phyloP scores from a whole-genome alignment of 2,888 invertebrate genomes.

The Rhagophthalmus giganteus region DNA sequence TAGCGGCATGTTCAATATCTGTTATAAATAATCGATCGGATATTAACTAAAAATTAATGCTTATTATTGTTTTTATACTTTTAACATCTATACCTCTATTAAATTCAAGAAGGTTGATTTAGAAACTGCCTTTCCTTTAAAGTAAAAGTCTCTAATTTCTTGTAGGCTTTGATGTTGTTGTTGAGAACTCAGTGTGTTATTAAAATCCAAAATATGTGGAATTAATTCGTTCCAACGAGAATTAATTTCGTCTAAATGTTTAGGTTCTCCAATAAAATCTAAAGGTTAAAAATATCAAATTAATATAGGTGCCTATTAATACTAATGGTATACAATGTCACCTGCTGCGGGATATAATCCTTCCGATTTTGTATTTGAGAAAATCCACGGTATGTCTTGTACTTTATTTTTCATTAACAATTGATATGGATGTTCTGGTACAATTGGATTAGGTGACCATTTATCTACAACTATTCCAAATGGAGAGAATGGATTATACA shows the following conservation, averaged over 20 bases:
- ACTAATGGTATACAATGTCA: too few species aligned
- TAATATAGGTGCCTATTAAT: too few species aligned
- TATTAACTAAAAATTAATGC: conserved; percentile 60
- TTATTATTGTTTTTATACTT: too few species aligned
- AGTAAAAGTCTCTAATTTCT: conserved; percentile 48
- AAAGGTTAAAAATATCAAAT: too few species aligned
- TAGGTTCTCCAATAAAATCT: conserved; percentile 47
- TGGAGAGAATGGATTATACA: conserved; percentile 70
- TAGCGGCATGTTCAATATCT: conserved; percentile 64
- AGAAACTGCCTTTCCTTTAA: conserved; percentile 43
- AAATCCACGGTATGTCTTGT: conserved; percentile 70
- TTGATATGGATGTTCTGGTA: conserved; percentile 66
- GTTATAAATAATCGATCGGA: conserved; percentile 67
- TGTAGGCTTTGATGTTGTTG: conserved; percentile 39
- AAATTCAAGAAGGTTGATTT: conserved; percentile 41
- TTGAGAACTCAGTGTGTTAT: conserved; percentile 44
- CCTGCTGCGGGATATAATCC: conserved; percentile 74
- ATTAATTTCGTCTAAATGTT: conserved; percentile 45
- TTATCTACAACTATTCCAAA: conserved; percentile 74
- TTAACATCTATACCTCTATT: conserved; percentile 43
- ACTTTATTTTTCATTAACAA: conserved; percentile 64
- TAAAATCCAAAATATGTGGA: conserved; percentile 52
- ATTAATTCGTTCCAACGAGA: conserved; percentile 48
- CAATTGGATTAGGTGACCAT: conserved; percentile 62
- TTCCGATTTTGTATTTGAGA: conserved; percentile 70